Evolutionary conservation across 2,113 vertebrate species (phyloP).

Genomic region (Oreocharis arfaki): DNA sequence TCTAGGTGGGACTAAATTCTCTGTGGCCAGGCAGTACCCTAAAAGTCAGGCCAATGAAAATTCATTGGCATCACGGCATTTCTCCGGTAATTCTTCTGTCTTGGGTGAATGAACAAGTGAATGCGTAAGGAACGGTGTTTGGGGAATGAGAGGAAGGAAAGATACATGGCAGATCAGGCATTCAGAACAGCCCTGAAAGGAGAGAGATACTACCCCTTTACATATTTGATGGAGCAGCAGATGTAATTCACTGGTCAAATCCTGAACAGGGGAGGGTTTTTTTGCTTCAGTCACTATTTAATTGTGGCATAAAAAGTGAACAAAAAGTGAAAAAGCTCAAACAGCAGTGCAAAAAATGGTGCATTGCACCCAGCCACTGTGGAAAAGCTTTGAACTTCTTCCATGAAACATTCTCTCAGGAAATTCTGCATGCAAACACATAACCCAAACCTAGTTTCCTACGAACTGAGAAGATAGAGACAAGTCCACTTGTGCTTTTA

Average conservation of each 20-base stretch:
- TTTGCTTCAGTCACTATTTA: neutral
- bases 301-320: neutral
- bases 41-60: neutral
- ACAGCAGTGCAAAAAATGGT: neutral
- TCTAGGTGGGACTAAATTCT: neutral
- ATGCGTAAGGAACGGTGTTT: accelerated
- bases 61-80: neutral
- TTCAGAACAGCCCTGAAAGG: neutral
- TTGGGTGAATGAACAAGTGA: neutral
- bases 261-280: neutral
- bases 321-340: neutral
- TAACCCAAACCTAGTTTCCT: neutral
- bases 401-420: neutral
- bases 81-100: neutral
- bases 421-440: neutral
- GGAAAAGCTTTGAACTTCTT: neutral
- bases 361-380: neutral
- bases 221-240: neutral
- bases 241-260: neutral
- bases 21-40: neutral
- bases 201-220: neutral
- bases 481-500: neutral
- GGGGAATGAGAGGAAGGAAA: neutral
- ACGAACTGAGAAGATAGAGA: neutral
- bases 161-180: accelerated